phyloP scores from a whole-genome alignment of 2,888 invertebrate genomes.

The Halictus ligatus region DNA sequence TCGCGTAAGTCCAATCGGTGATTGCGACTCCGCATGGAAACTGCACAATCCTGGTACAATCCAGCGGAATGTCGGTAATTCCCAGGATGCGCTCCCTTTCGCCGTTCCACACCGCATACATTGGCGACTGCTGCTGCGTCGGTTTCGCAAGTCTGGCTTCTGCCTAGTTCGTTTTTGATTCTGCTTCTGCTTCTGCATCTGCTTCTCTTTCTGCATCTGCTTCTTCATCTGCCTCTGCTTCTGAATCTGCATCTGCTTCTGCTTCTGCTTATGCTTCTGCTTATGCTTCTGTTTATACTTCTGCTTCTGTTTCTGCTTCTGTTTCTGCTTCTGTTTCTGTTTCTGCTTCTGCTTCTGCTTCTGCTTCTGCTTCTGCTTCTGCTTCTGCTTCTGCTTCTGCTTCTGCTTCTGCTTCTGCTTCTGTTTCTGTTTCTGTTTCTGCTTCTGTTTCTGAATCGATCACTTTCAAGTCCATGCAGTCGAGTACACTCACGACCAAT shows the following conservation, averaged over 20 bases:
- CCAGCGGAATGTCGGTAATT: constrained; percentile 81
- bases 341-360: too few species aligned
- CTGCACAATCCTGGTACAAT: constrained; percentile 80
- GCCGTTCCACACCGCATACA: constrained; percentile 66
- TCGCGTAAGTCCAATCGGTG: constrained; percentile 66
- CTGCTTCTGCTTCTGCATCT: too few species aligned
- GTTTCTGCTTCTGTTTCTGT: too few species aligned
- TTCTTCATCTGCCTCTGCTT: too few species aligned
- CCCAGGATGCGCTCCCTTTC: constrained; percentile 76
- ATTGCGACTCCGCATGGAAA: constrained; percentile 72
- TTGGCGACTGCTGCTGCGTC: constrained; percentile 62
- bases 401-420: neutral
- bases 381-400: too few species aligned
- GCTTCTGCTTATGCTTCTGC: too few species aligned
- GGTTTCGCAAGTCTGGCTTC: constrained; percentile 55
- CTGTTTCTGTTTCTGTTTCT: constrained; percentile 52
- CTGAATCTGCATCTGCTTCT: too few species aligned
- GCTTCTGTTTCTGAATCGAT: constrained; percentile 62
- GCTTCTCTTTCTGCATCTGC: too few species aligned
- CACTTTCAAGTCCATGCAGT: constrained; percentile 41
- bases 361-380: too few species aligned
- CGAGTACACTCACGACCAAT: constrained; percentile 31
- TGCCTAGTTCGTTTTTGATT: constrained; percentile 29
- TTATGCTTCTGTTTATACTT: too few species aligned
- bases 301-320: too few species aligned